Conservation (phyloP, 2,888 invertebrate species). For the Drosophila ezoana region DNA sequence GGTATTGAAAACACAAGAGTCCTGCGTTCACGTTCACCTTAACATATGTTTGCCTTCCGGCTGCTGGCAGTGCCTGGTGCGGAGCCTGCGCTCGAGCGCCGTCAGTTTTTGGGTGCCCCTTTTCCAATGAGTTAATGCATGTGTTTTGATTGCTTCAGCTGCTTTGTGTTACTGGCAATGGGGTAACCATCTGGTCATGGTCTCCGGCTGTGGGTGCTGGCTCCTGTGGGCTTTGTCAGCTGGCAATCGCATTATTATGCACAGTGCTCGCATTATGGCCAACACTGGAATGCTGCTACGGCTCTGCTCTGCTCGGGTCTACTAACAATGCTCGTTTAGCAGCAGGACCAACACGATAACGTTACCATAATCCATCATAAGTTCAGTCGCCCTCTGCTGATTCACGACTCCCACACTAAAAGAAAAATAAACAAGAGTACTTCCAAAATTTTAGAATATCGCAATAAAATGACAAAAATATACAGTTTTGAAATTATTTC, state of each 20-base stretch:
- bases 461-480: too few species aligned
- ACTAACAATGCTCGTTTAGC: conserved; percentile 43
- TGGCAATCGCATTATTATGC: conserved; percentile 77
- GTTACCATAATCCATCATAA: conserved; percentile 79
- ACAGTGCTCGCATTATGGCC: conserved; percentile 54
- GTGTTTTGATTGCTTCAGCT: conserved; percentile 50
- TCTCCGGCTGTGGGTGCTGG: neutral
- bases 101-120: neutral
- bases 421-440: too few species aligned
- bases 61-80: conserved; percentile 19
- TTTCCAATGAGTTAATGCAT: conserved; percentile 56
- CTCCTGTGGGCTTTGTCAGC: conserved; percentile 39
- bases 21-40: conserved; percentile 4
- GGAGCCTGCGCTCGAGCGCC: conserved; percentile 5
- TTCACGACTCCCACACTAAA: conserved; percentile 33
- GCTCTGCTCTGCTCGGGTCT: conserved; percentile 2
- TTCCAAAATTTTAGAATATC: too few species aligned
- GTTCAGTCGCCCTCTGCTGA: conserved; percentile 65
- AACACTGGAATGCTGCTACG: conserved; percentile 45
- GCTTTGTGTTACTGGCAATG: conserved; percentile 19
- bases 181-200: conserved; percentile 1
- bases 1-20: conserved; percentile 5
- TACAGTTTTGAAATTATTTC: too few species aligned
- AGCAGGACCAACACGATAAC: conserved; percentile 43
- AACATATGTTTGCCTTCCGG: conserved; percentile 73